These are phyloP conservation scores for Zaprionus obscuricornis DNA, from an alignment of 2,888 invertebrate genomes.

Conservation along the genomic window DNA sequence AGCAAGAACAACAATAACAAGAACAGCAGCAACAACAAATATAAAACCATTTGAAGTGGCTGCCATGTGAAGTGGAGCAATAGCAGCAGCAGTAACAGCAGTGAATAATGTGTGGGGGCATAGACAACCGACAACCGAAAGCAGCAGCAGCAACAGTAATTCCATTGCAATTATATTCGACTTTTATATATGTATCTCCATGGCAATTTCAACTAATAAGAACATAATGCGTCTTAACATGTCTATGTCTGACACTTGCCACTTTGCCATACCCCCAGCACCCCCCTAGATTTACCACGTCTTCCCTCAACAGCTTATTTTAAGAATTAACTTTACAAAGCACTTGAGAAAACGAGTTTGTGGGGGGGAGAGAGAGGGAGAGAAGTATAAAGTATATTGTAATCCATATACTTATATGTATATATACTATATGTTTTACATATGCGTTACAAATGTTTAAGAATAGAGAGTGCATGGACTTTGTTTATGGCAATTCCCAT, in stretches of 20 bases:
- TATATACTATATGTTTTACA: no score
- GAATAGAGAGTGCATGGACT: no score
- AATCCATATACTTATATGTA: no score
- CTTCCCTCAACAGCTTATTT: no score
- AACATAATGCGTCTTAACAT: slow-evolving; percentile 34
- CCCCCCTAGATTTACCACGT: slow-evolving; percentile 3
- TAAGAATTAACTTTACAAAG: no score
- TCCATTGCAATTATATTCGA: slow-evolving; percentile 33
- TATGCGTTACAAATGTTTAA: no score
- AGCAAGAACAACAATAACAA: background rate
- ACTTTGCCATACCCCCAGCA: background rate
- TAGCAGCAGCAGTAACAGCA: slow-evolving; percentile 24
- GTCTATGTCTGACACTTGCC: background rate
- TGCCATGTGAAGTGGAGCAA: slow-evolving; percentile 44
- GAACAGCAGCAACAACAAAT: slow-evolving; percentile 1
- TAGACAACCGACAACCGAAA: background rate
- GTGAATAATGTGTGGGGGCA: background rate
- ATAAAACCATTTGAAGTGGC: slow-evolving; percentile 27
- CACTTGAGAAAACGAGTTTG: no score
- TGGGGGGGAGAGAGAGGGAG: no score
- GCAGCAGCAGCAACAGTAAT: background rate
- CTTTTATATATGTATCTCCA: slow-evolving; percentile 27
- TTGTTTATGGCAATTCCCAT: slow-evolving; percentile 6
- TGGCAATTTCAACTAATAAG: slow-evolving; percentile 37
- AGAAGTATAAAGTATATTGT: no score